These are phyloP conservation scores for Mactromeris polynyma DNA, from an alignment of 2,888 invertebrate genomes.

Conservation along the genomic window DNA sequence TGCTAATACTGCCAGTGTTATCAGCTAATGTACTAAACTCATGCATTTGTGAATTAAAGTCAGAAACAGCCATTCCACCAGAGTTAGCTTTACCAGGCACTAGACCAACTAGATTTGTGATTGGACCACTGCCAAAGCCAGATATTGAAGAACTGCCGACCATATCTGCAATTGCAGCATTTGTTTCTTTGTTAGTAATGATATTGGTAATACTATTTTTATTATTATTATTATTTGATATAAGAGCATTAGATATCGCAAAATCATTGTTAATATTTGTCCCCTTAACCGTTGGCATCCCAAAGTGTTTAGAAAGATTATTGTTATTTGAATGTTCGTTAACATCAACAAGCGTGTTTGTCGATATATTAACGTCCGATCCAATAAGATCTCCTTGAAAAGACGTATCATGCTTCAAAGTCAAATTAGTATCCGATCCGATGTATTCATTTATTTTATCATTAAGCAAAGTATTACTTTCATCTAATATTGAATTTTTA, in stretches of 20 bases:
- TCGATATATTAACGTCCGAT: background rate
- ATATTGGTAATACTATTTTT: background rate
- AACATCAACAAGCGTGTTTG: background rate
- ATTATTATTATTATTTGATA: constrained; percentile 17
- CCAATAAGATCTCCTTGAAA: too few relatives aligned
- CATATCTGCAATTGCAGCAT: constrained; percentile 37
- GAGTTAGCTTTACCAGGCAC: constrained; percentile 6
- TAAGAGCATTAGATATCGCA: constrained; percentile 24
- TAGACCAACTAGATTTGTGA: constrained; percentile 53
- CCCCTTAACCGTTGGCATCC: background rate
- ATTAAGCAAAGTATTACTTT: background rate
- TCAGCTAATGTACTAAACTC: constrained; percentile 9
- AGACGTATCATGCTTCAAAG: background rate
- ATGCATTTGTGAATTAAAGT: background rate
- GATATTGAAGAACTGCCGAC: constrained; percentile 29
- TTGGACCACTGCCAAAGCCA: constrained; percentile 53
- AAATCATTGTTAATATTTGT: constrained; percentile 19
- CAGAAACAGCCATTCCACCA: constrained; percentile 23
- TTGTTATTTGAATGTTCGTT: background rate
- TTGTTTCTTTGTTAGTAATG: constrained; percentile 2
- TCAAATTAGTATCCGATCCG: background rate
- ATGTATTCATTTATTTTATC: background rate
- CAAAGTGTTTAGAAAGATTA: background rate
- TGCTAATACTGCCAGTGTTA: background rate
- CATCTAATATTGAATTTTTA: background rate